These are phyloP conservation scores for Anabacerthia variegaticeps DNA, from an alignment of 2,797 vertebrate genomes.

Conservation along the genomic window DNA sequence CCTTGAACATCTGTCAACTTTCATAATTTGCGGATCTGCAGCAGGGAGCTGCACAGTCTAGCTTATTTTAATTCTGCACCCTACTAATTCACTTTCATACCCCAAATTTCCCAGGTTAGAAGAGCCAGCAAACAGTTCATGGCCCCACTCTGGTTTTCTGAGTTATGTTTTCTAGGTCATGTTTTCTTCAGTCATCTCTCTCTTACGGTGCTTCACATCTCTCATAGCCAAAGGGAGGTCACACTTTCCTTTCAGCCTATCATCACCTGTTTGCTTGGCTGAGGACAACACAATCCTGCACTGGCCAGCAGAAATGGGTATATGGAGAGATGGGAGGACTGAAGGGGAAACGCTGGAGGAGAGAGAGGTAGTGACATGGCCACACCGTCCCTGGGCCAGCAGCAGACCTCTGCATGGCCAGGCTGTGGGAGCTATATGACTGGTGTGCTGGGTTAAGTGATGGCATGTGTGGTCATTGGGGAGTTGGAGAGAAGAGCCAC, in stretches of 20 bases:
- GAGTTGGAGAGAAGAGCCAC: background rate
- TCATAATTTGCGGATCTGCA: background rate
- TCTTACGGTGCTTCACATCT: background rate
- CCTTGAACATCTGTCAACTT: background rate
- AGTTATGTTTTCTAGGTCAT: background rate
- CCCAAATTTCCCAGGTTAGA: background rate
- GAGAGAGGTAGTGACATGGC: background rate
- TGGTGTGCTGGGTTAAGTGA: background rate
- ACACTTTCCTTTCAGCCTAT: background rate
- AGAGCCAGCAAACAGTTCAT: background rate
- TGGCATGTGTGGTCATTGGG: accelerated
- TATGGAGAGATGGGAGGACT: background rate
- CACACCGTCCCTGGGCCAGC: background rate
- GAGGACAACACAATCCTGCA: background rate
- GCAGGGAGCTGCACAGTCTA: background rate
- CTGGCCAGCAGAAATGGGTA: background rate
- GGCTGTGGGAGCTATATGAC: background rate
- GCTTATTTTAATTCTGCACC: background rate
- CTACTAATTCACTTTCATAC: background rate
- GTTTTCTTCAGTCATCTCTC: background rate
- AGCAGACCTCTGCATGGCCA: background rate
- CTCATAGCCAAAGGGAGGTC: background rate
- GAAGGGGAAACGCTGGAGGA: background rate
- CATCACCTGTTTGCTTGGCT: background rate
- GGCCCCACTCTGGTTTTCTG: background rate